A percentile compares a stretch with the other conserved stretches of the same genome.
Evolutionary conservation across 2,888 invertebrate species (phyloP).

Genomic region (Pachydiplax longipennis): DNA sequence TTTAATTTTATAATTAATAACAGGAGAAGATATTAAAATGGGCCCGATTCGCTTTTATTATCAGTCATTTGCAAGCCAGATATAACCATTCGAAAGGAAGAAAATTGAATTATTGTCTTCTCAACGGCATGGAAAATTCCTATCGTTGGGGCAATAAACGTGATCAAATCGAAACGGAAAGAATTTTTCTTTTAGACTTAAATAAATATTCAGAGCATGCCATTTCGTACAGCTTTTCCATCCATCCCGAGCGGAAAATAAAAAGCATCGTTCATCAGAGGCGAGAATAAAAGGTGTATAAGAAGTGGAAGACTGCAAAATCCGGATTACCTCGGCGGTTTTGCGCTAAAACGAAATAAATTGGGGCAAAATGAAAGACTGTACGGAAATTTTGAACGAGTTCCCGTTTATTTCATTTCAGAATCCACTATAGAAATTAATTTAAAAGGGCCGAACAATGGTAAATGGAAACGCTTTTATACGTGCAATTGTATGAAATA

Average conservation of each 20-base stretch:
- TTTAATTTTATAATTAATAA: no score
- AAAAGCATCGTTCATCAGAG: not conserved
- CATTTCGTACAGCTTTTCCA: not conserved
- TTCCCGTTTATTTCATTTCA: not conserved
- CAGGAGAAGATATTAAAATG: no score
- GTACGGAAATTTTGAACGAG: not conserved
- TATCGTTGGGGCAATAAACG: not conserved
- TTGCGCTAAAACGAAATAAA: not conserved
- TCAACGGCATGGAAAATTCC: not conserved
- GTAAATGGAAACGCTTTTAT: not conserved
- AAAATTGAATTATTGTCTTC: not conserved
- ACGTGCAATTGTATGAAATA: not conserved
- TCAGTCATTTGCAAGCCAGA: no score
- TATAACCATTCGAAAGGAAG: not conserved
- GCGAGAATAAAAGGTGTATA: not conserved
- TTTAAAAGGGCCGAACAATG: not conserved
- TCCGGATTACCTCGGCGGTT: not conserved
- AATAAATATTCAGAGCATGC: not conserved
- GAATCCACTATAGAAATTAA: not conserved
- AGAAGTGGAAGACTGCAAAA: not conserved
- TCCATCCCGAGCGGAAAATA: not conserved
- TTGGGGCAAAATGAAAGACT: not conserved
- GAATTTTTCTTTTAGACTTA: not conserved
- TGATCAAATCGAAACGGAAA: not conserved
- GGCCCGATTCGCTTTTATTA: no score